Evolutionary conservation across 92 coral and sea anemone species (phyloP).

Genomic region (Isaurus tuberculatus): DNA sequence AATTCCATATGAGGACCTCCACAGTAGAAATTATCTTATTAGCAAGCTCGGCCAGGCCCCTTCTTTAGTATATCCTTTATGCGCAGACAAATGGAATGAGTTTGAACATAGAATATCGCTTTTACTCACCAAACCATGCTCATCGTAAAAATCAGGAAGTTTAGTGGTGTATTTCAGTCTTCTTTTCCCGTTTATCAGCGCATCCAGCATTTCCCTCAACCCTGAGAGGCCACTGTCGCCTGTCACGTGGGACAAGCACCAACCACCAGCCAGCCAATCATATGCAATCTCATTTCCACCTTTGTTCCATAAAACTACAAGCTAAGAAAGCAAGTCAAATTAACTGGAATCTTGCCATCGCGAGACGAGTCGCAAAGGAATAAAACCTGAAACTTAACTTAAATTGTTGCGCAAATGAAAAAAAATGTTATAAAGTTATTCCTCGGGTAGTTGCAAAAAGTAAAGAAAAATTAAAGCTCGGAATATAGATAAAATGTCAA

Average conservation of each 20-base stretch:
- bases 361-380: no score
- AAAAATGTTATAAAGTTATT: no score
- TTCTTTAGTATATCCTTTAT: no score
- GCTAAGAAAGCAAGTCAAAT: constrained; percentile 38
- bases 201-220: constrained; percentile 64
- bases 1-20: no score
- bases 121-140: constrained; percentile 84
- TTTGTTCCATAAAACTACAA: constrained; percentile 89
- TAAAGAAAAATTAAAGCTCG: no score
- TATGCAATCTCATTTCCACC: constrained; percentile 81
- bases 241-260: constrained; percentile 70
- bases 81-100: background rate
- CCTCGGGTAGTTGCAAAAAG: no score
- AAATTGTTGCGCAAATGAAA: no score
- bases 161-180: constrained; percentile 64
- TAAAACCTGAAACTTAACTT: no score
- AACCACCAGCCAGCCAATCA: constrained; percentile 90
- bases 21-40: no score
- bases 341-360: background rate
- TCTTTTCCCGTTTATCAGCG: constrained; percentile 71
- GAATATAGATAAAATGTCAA: no score
- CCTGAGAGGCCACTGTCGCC: constrained; percentile 60
- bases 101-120: background rate
- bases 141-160: constrained; percentile 76
- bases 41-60: no score